These are phyloP conservation scores for Tipula lateralis DNA, from an alignment of 2,888 invertebrate genomes.

Conservation along the genomic window DNA sequence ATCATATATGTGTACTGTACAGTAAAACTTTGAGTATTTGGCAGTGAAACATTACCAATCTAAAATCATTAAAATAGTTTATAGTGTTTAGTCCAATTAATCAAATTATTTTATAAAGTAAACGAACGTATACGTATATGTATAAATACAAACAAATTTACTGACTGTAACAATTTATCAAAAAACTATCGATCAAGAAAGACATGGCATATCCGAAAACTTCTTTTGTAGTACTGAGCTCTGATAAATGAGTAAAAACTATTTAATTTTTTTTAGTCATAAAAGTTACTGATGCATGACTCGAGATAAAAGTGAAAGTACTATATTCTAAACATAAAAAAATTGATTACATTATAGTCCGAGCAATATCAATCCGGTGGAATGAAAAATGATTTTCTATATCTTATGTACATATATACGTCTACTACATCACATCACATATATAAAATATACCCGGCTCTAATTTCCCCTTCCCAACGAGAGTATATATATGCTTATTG, in stretches of 20 bases:
- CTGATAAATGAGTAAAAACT: neutral
- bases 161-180: neutral
- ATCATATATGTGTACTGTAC: too few relatives aligned
- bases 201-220: neutral
- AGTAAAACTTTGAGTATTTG: too few relatives aligned
- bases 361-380: neutral
- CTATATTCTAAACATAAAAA: neutral
- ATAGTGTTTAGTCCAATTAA: too few relatives aligned
- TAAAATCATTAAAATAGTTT: too few relatives aligned
- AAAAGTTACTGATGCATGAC: conserved; percentile 24
- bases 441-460: neutral
- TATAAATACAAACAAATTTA: too few relatives aligned
- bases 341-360: neutral
- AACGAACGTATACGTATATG: too few relatives aligned
- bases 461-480: neutral
- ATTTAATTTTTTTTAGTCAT: neutral
- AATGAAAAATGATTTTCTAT: neutral
- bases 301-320: neutral
- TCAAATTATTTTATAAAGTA: too few relatives aligned
- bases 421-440: too few relatives aligned
- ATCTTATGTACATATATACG: neutral
- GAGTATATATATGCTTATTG: neutral
- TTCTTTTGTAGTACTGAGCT: neutral
- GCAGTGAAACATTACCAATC: too few relatives aligned
- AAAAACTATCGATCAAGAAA: neutral